Base-by-base conservation (phyloP, 2,113 vertebrate genomes). In the Numida meleagris region DNA sequence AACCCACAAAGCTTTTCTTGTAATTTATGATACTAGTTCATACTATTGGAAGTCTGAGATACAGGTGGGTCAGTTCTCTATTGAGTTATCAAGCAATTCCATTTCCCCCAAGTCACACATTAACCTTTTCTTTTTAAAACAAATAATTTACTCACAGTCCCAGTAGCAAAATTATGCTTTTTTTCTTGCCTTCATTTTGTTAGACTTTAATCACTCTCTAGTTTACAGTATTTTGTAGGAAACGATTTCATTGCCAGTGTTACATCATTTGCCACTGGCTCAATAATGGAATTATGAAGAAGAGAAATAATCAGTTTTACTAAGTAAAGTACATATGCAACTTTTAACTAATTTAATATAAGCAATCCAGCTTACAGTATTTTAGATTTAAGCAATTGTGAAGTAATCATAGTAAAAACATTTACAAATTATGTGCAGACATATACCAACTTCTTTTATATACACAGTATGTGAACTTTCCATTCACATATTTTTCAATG, bases 101-200 rank as follows among this genome's bases (percentile, higher is more conserved):
- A n/a, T 94, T 90, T 92, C 5, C 27, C 86, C 71, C 86, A 93
- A 58, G 62, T 45, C 57, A 93, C 36, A 42, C 21, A 92, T 96
- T 89, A 90, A 87, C 62, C 70, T 50, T 86, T 93, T 59, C 43
- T 65, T 55, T 78, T 91, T 75, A 61, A 92, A 90, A 90, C 43
- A 71, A 76, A 10, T 3, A 24, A 67, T 93, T 90, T n/a, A 14
- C 70, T 86, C n/a, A 57, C 19, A 92, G 61, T 93, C 40, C n/a
- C 51, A 43, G 61, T 55, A 88, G 67, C 10, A 51, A 63, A 12
- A 27, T 31, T 25, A 62, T 12, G 13, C 16, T 67, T 76, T 29
- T 46, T 81, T 63, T 27, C 14, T 74, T 55, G 21, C 0, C 1
- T n/a, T 57, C 88, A 40, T 63, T 57, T 63, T 66, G 3, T 9